Evolutionary conservation across 2,888 invertebrate genomes (phyloP).

Genomic region (Macrostomum cliftonense): DNA sequence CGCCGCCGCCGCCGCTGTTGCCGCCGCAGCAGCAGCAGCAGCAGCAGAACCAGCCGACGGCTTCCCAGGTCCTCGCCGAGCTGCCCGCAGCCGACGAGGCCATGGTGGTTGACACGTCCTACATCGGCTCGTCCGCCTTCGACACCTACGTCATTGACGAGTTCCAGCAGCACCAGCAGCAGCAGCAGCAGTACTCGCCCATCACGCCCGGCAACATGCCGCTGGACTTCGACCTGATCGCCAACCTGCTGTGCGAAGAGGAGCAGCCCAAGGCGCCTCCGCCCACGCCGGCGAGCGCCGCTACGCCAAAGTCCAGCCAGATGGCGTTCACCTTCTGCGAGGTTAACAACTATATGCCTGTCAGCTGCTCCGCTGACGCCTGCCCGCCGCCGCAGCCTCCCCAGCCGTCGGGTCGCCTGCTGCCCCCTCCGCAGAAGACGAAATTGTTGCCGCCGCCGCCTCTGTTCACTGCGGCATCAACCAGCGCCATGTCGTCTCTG

Average conservation of each 20-base stretch:
- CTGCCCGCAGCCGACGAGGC: not conserved
- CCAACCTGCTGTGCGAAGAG: conserved; percentile 19
- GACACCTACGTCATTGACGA: not conserved
- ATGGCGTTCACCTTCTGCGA: not conserved
- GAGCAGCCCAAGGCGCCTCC: conserved; percentile 3
- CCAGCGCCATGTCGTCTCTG: conserved; percentile 19
- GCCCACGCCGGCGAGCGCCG: conserved; percentile 5
- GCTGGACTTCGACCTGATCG: conserved; percentile 42
- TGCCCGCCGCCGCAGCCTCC: conserved; percentile 10
- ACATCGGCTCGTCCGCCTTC: not conserved
- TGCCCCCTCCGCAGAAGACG: conserved; percentile 3
- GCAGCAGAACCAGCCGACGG: conserved; percentile 10
- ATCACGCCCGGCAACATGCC: conserved; percentile 13
- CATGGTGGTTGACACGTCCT: not conserved
- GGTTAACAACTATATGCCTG: conserved; percentile 1
- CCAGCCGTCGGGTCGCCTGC: conserved; percentile 2
- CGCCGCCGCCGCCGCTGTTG: conserved; percentile 14
- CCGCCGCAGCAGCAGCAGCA: conserved; percentile 11
- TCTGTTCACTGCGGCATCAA: conserved; percentile 6
- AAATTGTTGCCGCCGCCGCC: conserved; percentile 4
- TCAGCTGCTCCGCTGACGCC: conserved; percentile 1
- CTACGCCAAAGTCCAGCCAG: not conserved
- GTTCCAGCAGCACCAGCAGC: conserved; percentile 13
- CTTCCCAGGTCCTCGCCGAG: not conserved
- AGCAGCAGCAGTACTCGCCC: conserved; percentile 14